phyloP scores from a whole-genome alignment of 2,113 vertebrate genomes.

The Archilochus colubris region DNA sequence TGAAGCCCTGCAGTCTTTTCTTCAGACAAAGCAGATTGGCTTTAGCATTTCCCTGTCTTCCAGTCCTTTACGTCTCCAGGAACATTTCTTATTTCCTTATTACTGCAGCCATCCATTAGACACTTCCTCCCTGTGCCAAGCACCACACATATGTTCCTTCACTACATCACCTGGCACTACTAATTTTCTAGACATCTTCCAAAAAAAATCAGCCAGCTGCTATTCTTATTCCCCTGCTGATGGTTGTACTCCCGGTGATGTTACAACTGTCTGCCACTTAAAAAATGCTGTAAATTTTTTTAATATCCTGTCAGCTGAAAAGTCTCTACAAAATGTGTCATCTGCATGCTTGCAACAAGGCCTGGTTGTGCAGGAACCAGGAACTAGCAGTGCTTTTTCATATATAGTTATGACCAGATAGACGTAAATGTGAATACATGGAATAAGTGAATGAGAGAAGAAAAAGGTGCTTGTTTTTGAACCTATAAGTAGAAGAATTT shows the following conservation, averaged over 20 bases:
- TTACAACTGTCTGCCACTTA: background rate
- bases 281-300: background rate
- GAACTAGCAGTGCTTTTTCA: background rate
- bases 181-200: conserved; percentile 3
- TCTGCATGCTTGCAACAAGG: background rate
- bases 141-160: background rate
- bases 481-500: background rate
- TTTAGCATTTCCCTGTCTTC: background rate
- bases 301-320: background rate
- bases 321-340: background rate
- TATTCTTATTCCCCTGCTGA: background rate
- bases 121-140: background rate
- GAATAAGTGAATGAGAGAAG: background rate
- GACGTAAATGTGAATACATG: background rate
- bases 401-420: background rate
- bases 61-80: background rate
- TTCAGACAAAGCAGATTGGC: background rate
- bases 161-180: background rate
- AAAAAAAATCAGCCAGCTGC: background rate
- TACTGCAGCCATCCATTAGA: background rate
- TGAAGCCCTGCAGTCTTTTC: background rate
- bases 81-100: background rate
- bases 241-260: background rate
- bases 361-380: background rate
- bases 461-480: background rate